Conservation (phyloP, 2,888 invertebrate genomes). For the Cheilosia vernalis region DNA sequence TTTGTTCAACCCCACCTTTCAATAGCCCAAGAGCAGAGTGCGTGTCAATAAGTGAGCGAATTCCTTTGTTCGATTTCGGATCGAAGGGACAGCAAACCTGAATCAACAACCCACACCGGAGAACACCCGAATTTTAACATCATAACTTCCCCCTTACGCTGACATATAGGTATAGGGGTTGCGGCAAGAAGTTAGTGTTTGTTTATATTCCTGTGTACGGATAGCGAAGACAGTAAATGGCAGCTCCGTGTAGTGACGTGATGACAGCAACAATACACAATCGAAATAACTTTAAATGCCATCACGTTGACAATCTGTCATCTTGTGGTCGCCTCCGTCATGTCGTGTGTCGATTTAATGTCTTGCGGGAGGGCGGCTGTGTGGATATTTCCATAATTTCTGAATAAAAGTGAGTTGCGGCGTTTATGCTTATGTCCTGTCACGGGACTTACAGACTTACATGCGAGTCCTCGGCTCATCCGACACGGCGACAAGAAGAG, state of each 20-base stretch:
- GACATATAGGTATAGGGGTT: neutral
- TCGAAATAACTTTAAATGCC: constrained; percentile 60
- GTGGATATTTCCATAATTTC: constrained; percentile 23
- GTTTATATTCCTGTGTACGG: constrained; percentile 30
- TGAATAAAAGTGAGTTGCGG: neutral
- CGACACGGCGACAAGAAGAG: neutral
- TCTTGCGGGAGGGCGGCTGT: constrained; percentile 1
- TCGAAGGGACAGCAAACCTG: constrained; percentile 2
- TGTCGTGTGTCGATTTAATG: constrained; percentile 11
- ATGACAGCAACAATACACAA: constrained; percentile 51
- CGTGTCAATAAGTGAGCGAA: constrained; percentile 13
- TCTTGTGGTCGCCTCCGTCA: constrained; percentile 31
- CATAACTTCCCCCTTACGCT: neutral
- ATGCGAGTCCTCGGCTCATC: neutral
- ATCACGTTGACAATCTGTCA: constrained; percentile 74
- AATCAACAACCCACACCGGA: constrained; percentile 25
- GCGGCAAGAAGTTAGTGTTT: constrained; percentile 10
- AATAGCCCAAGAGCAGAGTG: neutral
- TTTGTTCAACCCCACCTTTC: constrained; percentile 13
- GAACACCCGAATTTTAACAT: neutral
- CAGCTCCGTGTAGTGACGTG: constrained; percentile 25
- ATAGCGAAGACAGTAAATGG: constrained; percentile 56
- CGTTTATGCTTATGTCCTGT: constrained; percentile 3
- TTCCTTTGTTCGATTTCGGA: constrained; percentile 1
- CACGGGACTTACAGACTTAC: constrained; percentile 10